Conservation (phyloP, 2,888 invertebrate species). For the Lomographa bimaculata region DNA sequence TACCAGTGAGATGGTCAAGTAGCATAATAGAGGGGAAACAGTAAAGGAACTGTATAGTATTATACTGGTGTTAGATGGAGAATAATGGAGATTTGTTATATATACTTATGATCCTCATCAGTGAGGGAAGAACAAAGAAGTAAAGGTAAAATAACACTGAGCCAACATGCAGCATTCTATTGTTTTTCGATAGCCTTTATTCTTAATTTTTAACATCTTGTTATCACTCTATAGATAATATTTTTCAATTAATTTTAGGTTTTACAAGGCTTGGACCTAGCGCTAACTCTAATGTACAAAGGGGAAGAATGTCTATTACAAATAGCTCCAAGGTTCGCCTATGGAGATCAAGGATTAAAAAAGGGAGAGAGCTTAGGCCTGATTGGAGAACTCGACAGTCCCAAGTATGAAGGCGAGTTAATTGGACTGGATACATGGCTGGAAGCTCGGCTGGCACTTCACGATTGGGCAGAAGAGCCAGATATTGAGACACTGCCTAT, state of each 20-base stretch:
- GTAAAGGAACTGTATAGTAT: too few species aligned
- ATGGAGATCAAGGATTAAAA: slow-evolving; percentile 88
- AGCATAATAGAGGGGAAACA: too few species aligned
- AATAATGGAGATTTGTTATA: too few species aligned
- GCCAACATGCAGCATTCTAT: too few species aligned
- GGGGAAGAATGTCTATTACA: slow-evolving; percentile 90
- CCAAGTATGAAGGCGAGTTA: slow-evolving; percentile 72
- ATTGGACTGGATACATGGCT: slow-evolving; percentile 87
- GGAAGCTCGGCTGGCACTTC: slow-evolving; percentile 88
- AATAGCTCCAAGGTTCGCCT: slow-evolving; percentile 92
- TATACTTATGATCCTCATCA: too few species aligned
- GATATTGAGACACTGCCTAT: slow-evolving; percentile 87
- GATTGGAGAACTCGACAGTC: slow-evolving; percentile 58
- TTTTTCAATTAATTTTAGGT: slow-evolving; percentile 71
- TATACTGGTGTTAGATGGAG: too few species aligned
- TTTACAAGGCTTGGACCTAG: slow-evolving; percentile 93
- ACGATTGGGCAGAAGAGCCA: slow-evolving; percentile 86
- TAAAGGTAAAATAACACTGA: too few species aligned
- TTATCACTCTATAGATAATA: too few species aligned
- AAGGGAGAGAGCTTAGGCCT: slow-evolving; percentile 67
- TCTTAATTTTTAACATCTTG: too few species aligned
- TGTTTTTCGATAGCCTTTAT: too few species aligned
- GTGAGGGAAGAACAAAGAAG: too few species aligned
- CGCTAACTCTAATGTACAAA: slow-evolving; percentile 92
- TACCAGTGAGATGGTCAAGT: too few species aligned